Evolutionary conservation across 2,888 invertebrate genomes (phyloP), one percentile per base, ranked within the genome.

Genomic region (Orthonevra nobilis): DNA sequence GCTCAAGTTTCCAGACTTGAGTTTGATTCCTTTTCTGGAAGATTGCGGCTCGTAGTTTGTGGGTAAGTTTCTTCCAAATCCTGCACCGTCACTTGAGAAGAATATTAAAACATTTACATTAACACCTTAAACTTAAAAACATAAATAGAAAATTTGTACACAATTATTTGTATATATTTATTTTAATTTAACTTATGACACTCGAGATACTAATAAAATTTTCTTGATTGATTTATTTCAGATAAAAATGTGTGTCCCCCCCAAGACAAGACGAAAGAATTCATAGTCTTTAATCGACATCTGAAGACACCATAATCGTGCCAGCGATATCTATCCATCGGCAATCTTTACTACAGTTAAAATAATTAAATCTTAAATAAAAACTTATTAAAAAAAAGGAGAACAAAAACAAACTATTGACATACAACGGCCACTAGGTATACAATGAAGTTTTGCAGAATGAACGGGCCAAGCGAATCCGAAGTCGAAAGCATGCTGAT

Each of bases 401-500:
- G 19, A 40, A 14, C 9, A 20, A 19, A n/a, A 46, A 38, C 23
- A 23, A 12, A 30, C 19, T 17, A 30, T 48, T 34, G 48, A 26
- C 48, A 54, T 32, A 56, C 14, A 26, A 34, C 52, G 34, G 58
- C 60, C 52, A 66, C 32, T 56, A 19, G 82, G 82, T 83, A 84
- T 90, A 91, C 85, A 87, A 92, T 92, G 92, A 92, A 92, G 91
- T 91, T 91, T 90, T 90, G 89, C 87, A 89, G 88, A 85, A 89
- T 89, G 89, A 88, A 88, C 86, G 87, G 89, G 83, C 89, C 89
- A 86, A 89, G 87, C 84, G 89, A 89, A 86, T 89, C 89, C 83
- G 92, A 92, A 88, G 92, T 92, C 85, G 94, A 94, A 89, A 92
- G 93, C 86, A 90, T 94, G 83, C 91, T 94, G 87, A 92, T 93